Conservation (phyloP, 2,888 invertebrate species). For the Dione vanillae region DNA sequence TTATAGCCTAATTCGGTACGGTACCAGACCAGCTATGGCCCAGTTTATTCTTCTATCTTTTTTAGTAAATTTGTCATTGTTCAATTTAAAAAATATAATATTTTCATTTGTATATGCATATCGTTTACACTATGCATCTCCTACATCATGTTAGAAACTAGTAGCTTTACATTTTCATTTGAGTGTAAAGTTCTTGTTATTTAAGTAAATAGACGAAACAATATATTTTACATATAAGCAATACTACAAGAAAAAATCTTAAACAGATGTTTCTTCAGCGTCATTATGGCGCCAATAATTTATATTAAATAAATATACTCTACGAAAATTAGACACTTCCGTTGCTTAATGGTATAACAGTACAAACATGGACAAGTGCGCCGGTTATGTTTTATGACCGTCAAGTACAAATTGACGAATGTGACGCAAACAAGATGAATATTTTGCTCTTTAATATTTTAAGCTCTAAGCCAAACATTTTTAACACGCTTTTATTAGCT, state of each 20-base stretch:
- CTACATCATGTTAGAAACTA: too few species aligned
- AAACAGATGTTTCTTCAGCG: not conserved
- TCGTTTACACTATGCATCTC: not conserved
- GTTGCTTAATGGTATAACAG: conserved; percentile 17
- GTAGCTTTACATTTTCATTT: not conserved
- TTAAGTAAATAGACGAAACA: not conserved
- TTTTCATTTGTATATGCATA: not conserved
- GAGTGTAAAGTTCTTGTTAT: not conserved
- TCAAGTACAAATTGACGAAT: not conserved
- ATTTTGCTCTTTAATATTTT: not conserved
- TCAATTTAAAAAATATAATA: conserved; percentile 1
- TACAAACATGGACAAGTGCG: conserved; percentile 14
- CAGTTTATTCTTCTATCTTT: conserved; percentile 45
- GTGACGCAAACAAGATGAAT: not conserved
- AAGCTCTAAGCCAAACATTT: too few species aligned
- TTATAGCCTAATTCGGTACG: conserved; percentile 68
- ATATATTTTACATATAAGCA: not conserved
- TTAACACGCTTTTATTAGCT: too few species aligned
- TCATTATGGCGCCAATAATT: conserved; percentile 15
- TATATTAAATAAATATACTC: not conserved
- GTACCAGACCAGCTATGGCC: conserved; percentile 45
- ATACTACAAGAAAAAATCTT: not conserved
- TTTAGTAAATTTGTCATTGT: conserved; percentile 35
- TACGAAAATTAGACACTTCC: conserved; percentile 12
- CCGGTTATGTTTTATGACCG: conserved; percentile 8